Evolutionary conservation across 2,797 vertebrate species (phyloP).

Genomic region (Neomorphus geoffroyi): DNA sequence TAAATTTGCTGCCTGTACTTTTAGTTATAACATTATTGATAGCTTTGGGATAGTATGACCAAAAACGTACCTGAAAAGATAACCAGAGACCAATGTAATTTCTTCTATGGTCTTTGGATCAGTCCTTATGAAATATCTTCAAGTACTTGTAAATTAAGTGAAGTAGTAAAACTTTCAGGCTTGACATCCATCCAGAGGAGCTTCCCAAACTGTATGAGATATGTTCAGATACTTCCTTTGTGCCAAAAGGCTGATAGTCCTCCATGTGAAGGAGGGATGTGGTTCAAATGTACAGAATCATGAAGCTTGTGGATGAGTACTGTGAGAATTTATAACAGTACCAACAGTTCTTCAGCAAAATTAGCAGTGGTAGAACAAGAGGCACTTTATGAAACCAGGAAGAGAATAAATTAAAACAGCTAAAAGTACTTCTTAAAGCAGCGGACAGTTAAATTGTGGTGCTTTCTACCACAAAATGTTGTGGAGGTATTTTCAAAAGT

Average conservation of each 20-base stretch:
- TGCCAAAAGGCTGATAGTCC: neutral
- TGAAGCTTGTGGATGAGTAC: neutral
- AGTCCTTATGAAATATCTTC: neutral
- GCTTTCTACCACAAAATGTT: neutral
- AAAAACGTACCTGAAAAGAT: neutral
- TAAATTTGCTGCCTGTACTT: neutral
- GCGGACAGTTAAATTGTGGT: neutral
- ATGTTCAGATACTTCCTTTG: neutral
- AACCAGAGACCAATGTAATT: neutral
- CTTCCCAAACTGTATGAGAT: neutral
- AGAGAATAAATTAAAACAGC: neutral
- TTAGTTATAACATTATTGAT: neutral
- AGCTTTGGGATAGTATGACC: neutral
- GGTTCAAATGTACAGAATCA: neutral
- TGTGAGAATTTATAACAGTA: too few species aligned
- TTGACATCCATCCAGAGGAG: neutral
- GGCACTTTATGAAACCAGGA: neutral
- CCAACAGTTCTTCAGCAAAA: neutral
- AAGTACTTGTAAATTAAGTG: neutral
- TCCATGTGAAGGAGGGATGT: accelerated
- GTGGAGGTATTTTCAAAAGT: neutral
- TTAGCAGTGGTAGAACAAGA: neutral
- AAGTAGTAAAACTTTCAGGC: neutral
- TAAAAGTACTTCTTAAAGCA: neutral
- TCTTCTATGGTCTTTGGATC: neutral